Percentiles rank a stretch among this genome's conserved stretches.
phyloP scores from a whole-genome alignment of 1,140 invertebrate species.

The Diabrotica virgifera region DNA sequence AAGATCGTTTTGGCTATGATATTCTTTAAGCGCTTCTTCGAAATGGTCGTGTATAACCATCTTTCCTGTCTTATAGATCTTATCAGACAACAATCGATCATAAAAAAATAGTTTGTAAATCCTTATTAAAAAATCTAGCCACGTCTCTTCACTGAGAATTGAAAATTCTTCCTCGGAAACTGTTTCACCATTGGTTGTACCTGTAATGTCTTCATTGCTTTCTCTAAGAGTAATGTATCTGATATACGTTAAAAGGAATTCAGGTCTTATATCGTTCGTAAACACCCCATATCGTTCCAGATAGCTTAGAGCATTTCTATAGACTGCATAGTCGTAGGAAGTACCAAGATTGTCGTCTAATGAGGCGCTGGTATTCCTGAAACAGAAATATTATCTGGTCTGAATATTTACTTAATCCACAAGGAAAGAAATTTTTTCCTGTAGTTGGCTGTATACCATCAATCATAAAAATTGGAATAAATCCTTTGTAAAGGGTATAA shows the following conservation, averaged over 20 bases:
- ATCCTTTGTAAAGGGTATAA: too few relatives aligned
- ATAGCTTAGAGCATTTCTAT: conserved; percentile 39
- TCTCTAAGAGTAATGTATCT: conserved; percentile 38
- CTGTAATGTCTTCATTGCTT: not conserved
- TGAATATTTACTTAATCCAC: too few relatives aligned
- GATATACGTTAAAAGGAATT: conserved; percentile 42
- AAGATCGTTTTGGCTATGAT: conserved; percentile 12
- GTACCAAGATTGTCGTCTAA: conserved; percentile 12
- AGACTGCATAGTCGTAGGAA: conserved; percentile 29
- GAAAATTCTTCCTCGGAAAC: conserved; percentile 32
- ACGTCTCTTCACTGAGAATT: conserved; percentile 44
- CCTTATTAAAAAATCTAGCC: conserved; percentile 49
- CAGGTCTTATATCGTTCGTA: conserved; percentile 39
- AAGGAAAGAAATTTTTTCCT: too few relatives aligned
- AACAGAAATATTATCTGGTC: too few relatives aligned
- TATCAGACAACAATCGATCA: conserved; percentile 11
- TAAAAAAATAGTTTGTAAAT: conserved; percentile 45
- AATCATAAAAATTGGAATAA: too few relatives aligned
- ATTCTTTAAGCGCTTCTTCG: conserved; percentile 14
- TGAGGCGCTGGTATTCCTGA: not conserved
- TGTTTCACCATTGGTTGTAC: not conserved
- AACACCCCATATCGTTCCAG: conserved; percentile 38
- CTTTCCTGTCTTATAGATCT: not conserved
- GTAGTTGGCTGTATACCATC: too few relatives aligned
- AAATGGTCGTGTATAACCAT: not conserved